Evolutionary conservation across 2,113 vertebrate species (phyloP), one percentile per base, ranked within the genome.

Genomic region (Dunckerocampus dactyliophorus): DNA sequence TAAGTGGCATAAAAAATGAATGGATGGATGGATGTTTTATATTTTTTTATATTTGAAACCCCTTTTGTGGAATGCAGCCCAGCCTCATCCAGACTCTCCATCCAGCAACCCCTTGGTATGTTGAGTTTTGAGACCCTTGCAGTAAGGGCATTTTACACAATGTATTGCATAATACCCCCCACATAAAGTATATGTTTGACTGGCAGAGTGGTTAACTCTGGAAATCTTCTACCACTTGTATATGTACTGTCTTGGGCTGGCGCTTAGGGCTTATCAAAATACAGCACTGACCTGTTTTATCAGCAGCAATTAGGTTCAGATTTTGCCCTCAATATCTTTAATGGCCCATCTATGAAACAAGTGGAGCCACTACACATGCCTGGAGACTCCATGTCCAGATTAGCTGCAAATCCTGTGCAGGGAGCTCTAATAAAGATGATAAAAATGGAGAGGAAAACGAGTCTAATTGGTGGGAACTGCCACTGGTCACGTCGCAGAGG

Each of bases 391-490:
- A 58, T 31, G 39, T 76, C 67, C 62, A 77, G 65, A 77, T 81
- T 76, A 80, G 83, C 74, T 57, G 52, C 48, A 68, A 65, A 71
- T 49, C 22, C 47, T 11, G 20, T 61, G 71, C 51, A 65, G 49
- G 7, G 31, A 42, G 59, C 53, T 87, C 78, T 79, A 89, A 87
- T 87, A 85, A 87, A 75, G 69, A 72, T 10, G 69, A 81, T 76
- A 59, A 81, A 83, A 80, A 76, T 53, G 20, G 45, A 19, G 10
- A 22, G 45, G 21, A n/a, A 59, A 65, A 67, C 61, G 10, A 17
- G 43, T 58, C 72, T 85, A 88, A 88, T 84, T 88, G 82, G 70
- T 82, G 87, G 82, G 76, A 88, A 89, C 77, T 86, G 85, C 82
- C 75, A 83, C 31, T 81, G 67, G 87, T 89, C 88, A 91, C 85